A percentile compares a stretch with the other conserved stretches of the same genome.
phyloP scores from a whole-genome alignment of 2,888 invertebrate species.

The Pilophorus perplexus region DNA sequence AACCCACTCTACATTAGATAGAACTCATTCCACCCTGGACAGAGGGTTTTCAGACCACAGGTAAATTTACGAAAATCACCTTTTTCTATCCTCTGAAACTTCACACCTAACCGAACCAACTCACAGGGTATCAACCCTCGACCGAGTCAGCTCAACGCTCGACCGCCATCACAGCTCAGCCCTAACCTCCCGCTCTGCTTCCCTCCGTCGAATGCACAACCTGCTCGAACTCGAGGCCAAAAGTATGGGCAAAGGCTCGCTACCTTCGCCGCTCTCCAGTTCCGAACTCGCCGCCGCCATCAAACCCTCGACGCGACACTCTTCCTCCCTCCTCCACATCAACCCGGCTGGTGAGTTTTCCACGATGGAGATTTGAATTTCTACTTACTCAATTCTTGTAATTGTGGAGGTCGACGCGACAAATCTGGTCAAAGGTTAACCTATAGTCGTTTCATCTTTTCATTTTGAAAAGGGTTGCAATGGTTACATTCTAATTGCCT shows the following conservation, averaged over 20 bases:
- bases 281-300: conserved; percentile 29
- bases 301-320: conserved; percentile 20
- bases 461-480: too few species aligned
- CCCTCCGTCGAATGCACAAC: conserved; percentile 77
- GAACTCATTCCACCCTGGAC: conserved; percentile 56
- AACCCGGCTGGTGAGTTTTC: conserved; percentile 75
- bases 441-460: too few species aligned
- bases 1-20: conserved; percentile 56
- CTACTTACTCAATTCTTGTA: too few species aligned
- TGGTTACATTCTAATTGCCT: too few species aligned
- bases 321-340: conserved; percentile 65
- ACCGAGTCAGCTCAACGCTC: conserved; percentile 36
- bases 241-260: conserved; percentile 49
- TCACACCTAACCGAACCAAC: neutral
- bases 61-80: too few species aligned
- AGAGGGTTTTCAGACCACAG: conserved; percentile 39
- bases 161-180: conserved; percentile 45
- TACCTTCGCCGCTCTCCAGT: conserved; percentile 39
- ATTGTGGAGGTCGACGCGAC: too few species aligned
- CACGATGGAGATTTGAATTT: too few species aligned
- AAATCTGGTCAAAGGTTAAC: too few species aligned
- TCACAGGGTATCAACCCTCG: conserved; percentile 40
- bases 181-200: conserved; percentile 60
- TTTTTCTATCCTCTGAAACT: neutral
- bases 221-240: conserved; percentile 67